Base-by-base conservation (phyloP, 2,888 invertebrate species). In the Nomada fabriciana region DNA sequence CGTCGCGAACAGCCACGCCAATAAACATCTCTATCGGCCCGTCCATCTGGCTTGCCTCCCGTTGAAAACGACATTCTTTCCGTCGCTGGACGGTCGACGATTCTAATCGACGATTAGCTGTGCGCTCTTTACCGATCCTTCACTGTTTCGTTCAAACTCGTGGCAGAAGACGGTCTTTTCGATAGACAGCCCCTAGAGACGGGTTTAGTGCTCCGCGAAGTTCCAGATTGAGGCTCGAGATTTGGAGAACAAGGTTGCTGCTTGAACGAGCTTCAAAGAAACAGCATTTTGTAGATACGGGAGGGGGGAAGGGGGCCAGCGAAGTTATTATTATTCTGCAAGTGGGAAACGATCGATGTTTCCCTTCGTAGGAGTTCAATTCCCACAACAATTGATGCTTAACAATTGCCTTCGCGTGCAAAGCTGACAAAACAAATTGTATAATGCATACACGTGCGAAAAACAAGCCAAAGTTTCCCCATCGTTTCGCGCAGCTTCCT, bases 81-180 rank as follows among this genome's bases (percentile, higher is more conserved):
- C 55, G 18, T 59, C 20, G 5, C 52, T 20, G 52, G 57, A 23
- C 47, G 55, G 64, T 43, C 60, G 74, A 64, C 75, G 36, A 60
- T 81, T 72, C 86, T 85, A 79, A 86, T 86, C 76, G 86, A 9
- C 82, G 85, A 82, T 86, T 85, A 80, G 79, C 80, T 42, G 77
- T 61, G 57, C 52, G 43, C 61, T 60, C 43, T 20, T 42, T 23
- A 13, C 52, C 57, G 63, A 43, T 29, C 50, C 42, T 53, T 43
- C n/a, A 7, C 9, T 68, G 36, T 13, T 69, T 11, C 15, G 7
- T 36, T 50, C 50, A 11, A 20, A 23, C 52, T 36, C 42, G 20
- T 10, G 60, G 2, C 15, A 20, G 42, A 20, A 18, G 59, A n/a
- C 47, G 3, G 50, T 5, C 36, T 15, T 53, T 2, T 7, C 36